Base-by-base conservation (phyloP, 2,797 vertebrate genomes). In the Diceros bicornis region DNA sequence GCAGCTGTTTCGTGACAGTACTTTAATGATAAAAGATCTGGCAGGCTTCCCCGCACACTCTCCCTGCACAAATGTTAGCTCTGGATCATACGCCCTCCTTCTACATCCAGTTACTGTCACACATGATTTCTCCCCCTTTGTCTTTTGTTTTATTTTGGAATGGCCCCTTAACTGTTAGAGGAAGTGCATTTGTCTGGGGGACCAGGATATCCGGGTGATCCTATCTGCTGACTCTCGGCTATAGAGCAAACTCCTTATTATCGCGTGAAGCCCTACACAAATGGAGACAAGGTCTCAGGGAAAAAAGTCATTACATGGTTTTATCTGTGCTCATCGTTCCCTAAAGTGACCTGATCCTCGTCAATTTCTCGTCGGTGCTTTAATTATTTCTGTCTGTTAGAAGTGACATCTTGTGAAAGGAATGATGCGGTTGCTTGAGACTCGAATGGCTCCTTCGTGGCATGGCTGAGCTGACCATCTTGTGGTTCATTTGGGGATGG, bases 101-200 rank as follows among this genome's bases (percentile, higher is more conserved):
- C 55, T 41, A 6, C 11, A 8, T 4, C 8, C 77, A 27, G 64
- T 37, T 83, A 10, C 81, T 64, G 57, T 88, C 64, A 50, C 29
- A 21, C 18, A 9, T 41, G 16, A 69, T 68, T 14, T 18, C 12
- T 25, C 41, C 25, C 44, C 8, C 71, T 85, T 59, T 20, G 11
- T 21, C 57, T 69, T 95, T 79, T 55, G 59, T 69, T 77, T 23
- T 64, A 12, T 55, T 95, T 91, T 74, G 47, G 37, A 78, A 75
- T 1, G 79, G 27, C 50, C 91, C 47, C 37, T 37, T 87, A 16
- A 89, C 72, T 72, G 86, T 91, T 74, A 50, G 27, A 34, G 64
- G 71, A 81, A 92, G 32, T 20, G 27, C 27, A 4, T 47, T 64
- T 77, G 12, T 88, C 91, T 66, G 25, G 74, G 61, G 14, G 25